phyloP scores from a whole-genome alignment of 2,888 invertebrate genomes.

The Phortica okadai region DNA sequence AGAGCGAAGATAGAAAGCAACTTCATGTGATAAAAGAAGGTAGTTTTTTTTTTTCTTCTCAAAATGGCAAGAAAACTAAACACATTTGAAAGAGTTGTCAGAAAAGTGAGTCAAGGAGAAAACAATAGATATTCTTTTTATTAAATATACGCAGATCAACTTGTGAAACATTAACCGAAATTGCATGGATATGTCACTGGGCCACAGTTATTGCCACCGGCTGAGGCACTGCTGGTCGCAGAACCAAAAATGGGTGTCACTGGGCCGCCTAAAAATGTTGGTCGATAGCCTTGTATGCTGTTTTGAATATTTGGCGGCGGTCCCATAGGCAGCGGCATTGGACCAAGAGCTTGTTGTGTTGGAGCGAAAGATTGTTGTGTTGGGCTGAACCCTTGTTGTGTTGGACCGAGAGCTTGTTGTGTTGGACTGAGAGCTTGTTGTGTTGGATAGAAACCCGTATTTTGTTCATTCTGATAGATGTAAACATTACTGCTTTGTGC shows the following conservation, averaged over 20 bases:
- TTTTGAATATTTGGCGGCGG: conserved; percentile 30
- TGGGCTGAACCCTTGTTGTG: no score
- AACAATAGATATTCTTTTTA: no score
- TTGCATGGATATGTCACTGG: conserved; percentile 43
- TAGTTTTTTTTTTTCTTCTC: not conserved
- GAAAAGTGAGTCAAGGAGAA: no score
- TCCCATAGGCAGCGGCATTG: no score
- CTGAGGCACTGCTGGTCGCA: conserved; percentile 17
- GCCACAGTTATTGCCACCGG: conserved; percentile 38
- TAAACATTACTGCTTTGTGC: conserved; percentile 62
- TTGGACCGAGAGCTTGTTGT: no score
- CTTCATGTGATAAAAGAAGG: not conserved
- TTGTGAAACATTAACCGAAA: conserved; percentile 45
- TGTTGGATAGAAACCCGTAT: conserved; percentile 23
- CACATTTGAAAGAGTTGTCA: no score
- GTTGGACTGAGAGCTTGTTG: not conserved
- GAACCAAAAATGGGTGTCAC: not conserved
- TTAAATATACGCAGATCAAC: no score
- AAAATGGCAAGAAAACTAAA: no score
- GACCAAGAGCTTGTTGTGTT: not conserved
- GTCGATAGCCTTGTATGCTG: conserved; percentile 4
- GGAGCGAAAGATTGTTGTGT: not conserved
- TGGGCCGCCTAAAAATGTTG: conserved; percentile 40
- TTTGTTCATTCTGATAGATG: conserved; percentile 64
- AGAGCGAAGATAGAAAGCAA: not conserved